Evolutionary conservation across 2,797 vertebrate genomes (phyloP).

Genomic region (Menidia menidia): DNA sequence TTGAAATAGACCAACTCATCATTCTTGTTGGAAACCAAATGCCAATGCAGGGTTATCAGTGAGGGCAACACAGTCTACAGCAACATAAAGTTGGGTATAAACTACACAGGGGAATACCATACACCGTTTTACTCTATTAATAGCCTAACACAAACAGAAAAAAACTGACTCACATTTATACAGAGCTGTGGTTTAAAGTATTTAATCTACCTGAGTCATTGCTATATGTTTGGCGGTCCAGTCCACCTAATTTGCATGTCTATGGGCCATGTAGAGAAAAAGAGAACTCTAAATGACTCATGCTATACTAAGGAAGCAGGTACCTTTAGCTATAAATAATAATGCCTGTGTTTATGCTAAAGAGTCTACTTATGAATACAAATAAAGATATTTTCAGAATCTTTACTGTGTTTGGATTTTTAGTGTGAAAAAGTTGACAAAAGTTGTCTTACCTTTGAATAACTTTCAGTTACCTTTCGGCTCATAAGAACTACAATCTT

Average conservation of each 20-base stretch:
- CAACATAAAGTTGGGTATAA: neutral
- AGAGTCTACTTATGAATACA: neutral
- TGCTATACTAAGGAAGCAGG: conserved; percentile 1
- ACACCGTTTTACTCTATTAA: conserved; percentile 28
- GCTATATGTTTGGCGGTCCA: conserved; percentile 16
- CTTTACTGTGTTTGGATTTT: neutral
- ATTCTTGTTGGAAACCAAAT: conserved; percentile 1
- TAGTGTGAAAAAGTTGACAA: conserved; percentile 6
- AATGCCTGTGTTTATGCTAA: neutral
- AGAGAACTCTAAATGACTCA: neutral
- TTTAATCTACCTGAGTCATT: conserved; percentile 38
- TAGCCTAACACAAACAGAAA: conserved; percentile 33
- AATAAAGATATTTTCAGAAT: neutral
- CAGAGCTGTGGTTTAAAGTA: conserved; percentile 26
- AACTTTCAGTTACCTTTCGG: neutral
- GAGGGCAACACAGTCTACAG: neutral
- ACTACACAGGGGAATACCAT: conserved; percentile 2
- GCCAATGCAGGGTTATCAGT: neutral
- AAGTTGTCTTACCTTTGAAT: neutral
- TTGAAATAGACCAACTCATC: conserved; percentile 8
- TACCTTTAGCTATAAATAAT: neutral
- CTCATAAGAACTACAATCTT: neutral
- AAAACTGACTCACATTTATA: conserved; percentile 43
- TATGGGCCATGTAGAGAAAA: conserved; percentile 8
- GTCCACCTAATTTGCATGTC: conserved; percentile 37